Percentiles rank a stretch among this genome's conserved stretches.
These are phyloP conservation scores for Haemorhous mexicanus DNA, from an alignment of 2,113 vertebrate species.

Conservation along the genomic window DNA sequence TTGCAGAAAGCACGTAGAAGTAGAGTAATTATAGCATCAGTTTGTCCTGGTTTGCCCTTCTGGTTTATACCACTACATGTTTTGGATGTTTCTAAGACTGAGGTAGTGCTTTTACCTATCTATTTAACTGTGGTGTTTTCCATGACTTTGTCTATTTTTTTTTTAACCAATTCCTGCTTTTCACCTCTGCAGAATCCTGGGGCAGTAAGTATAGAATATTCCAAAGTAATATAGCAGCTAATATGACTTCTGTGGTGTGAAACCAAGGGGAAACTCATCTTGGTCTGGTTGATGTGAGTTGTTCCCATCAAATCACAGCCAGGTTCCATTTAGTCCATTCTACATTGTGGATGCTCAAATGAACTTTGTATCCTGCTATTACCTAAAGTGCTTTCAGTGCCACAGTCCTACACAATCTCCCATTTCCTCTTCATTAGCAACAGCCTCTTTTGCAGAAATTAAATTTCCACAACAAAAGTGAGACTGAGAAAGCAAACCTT, in stretches of 20 bases:
- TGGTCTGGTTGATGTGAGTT: neutral
- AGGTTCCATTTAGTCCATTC: neutral
- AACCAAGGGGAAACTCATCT: neutral
- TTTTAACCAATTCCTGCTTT: neutral
- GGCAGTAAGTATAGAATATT: fast-evolving
- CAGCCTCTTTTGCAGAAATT: neutral
- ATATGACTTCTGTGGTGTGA: neutral
- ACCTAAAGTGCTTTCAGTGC: neutral
- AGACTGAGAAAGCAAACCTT: neutral
- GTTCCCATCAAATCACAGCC: neutral
- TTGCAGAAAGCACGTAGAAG: neutral
- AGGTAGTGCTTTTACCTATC: neutral
- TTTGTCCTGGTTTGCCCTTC: neutral
- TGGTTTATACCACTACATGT: fast-evolving
- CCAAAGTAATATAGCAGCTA: neutral
- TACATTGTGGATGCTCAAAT: neutral
- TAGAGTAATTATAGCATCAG: neutral
- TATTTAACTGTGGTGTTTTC: neutral
- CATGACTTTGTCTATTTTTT: neutral
- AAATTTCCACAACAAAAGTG: neutral
- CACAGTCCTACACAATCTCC: neutral
- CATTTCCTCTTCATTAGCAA: neutral
- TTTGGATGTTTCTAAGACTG: neutral
- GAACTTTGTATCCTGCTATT: neutral
- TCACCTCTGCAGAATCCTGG: neutral